These are phyloP conservation scores for Amphipoea lucens DNA, from an alignment of 2,888 invertebrate species.

Conservation along the genomic window DNA sequence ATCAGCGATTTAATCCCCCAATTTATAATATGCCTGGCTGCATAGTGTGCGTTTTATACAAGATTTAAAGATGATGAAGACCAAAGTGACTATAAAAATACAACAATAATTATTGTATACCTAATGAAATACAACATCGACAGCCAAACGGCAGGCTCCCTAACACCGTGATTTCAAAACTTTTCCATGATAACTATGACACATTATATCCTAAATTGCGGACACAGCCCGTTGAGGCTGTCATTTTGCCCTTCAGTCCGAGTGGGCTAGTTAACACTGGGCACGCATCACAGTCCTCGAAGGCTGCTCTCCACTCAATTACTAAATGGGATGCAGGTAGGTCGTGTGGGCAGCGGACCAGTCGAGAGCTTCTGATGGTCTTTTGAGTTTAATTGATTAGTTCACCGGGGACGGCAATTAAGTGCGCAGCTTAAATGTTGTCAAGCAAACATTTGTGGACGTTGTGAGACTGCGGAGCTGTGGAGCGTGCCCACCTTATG, in stretches of 20 bases:
- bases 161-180: not conserved
- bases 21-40: too few relatives aligned
- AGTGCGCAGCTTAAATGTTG: slow-evolving; percentile 22
- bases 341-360: not conserved
- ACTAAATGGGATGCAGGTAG: slow-evolving; percentile 59
- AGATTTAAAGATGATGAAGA: too few relatives aligned
- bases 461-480: too few relatives aligned
- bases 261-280: slow-evolving; percentile 35
- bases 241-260: slow-evolving; percentile 4
- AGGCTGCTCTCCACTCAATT: slow-evolving; percentile 57
- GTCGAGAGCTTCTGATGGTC: slow-evolving; percentile 24
- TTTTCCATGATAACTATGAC: not conserved
- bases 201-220: slow-evolving; percentile 7
- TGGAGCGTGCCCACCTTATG: too few relatives aligned
- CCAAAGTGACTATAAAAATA: too few relatives aligned
- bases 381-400: slow-evolving; percentile 59
- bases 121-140: not conserved
- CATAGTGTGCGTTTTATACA: too few relatives aligned
- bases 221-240: not conserved
- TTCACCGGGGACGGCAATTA: slow-evolving; percentile 23
- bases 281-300: slow-evolving; percentile 35
- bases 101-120: too few relatives aligned
- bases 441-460: slow-evolving; percentile 14
- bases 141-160: not conserved
- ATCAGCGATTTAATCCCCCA: too few relatives aligned